phyloP scores from a whole-genome alignment of 2,797 vertebrate species.

The Lagodon rhomboides region DNA sequence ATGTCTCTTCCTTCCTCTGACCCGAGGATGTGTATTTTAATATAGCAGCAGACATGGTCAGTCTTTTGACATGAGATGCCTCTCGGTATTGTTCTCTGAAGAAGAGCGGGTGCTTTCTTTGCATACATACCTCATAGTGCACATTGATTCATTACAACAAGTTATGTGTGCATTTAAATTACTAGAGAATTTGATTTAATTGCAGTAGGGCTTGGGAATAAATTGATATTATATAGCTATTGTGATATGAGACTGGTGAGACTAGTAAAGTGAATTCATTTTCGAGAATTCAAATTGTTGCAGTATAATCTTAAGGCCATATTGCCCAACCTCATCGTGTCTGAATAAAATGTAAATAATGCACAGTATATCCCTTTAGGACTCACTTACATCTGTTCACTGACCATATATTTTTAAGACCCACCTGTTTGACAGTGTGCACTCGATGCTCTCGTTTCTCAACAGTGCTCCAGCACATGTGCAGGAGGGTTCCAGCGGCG shows the following conservation, averaged over 20 bases:
- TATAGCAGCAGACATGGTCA: conserved; percentile 34
- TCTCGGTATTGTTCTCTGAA: conserved; percentile 20
- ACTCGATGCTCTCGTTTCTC: conserved; percentile 43
- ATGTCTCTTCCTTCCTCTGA: conserved; percentile 59
- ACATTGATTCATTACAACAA: not conserved
- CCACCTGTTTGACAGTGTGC: conserved; percentile 30
- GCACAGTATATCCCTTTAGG: not conserved
- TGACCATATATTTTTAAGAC: conserved; percentile 27
- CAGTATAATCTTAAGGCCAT: too few relatives aligned
- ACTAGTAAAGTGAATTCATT: too few relatives aligned
- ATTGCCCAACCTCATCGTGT: not conserved
- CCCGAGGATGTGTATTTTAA: conserved; percentile 52
- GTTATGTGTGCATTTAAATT: not conserved
- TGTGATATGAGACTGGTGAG: too few relatives aligned
- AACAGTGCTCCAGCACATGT: conserved; percentile 98
- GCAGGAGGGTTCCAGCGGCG: conserved; percentile 97
- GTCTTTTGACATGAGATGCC: conserved; percentile 10
- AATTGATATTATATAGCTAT: too few relatives aligned
- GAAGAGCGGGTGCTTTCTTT: not conserved
- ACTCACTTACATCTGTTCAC: not conserved
- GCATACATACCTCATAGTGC: not conserved
- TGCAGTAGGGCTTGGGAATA: too few relatives aligned
- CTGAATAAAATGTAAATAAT: conserved; percentile 4
- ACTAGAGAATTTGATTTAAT: not conserved
- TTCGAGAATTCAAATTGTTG: too few relatives aligned